Conservation (phyloP, 2,888 invertebrate genomes). For the Neoascia interrupta region DNA sequence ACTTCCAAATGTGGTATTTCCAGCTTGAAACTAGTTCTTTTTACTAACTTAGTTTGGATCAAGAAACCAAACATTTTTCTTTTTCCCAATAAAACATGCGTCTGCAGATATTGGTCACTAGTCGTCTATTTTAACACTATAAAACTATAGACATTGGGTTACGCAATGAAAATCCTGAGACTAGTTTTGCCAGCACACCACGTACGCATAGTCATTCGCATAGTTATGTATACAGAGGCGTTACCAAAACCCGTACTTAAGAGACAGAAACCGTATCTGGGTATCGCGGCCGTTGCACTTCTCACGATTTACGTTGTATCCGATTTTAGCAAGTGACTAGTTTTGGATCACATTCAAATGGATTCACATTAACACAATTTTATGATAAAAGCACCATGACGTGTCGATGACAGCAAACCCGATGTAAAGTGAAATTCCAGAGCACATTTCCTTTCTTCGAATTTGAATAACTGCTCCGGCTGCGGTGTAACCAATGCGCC, state of each 20-base stretch:
- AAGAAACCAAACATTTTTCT: constrained; percentile 9
- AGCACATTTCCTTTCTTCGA: constrained; percentile 56
- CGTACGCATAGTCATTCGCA: not conserved
- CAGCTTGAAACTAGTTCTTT: no score
- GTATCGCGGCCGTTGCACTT: constrained; percentile 50
- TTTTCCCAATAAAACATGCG: constrained; percentile 6
- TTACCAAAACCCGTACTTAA: constrained; percentile 3
- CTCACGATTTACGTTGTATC: constrained; percentile 30
- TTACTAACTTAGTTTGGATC: no score
- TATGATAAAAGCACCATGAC: no score
- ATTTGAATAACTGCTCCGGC: constrained; percentile 3
- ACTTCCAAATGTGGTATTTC: no score
- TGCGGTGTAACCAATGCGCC: constrained; percentile 27
- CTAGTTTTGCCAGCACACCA: constrained; percentile 34
- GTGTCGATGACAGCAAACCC: not conserved
- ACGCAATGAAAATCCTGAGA: constrained; percentile 20
- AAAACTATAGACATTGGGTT: constrained; percentile 16
- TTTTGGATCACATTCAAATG: not conserved
- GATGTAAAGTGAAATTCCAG: constrained; percentile 52
- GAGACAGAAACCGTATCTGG: constrained; percentile 21
- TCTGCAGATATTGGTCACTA: no score
- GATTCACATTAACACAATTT: not conserved
- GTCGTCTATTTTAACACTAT: not conserved
- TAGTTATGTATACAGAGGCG: not conserved
- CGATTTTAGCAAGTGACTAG: constrained; percentile 20